Evolutionary conservation across 2,888 invertebrate genomes (phyloP).

Genomic region (Auanema freiburgensis): DNA sequence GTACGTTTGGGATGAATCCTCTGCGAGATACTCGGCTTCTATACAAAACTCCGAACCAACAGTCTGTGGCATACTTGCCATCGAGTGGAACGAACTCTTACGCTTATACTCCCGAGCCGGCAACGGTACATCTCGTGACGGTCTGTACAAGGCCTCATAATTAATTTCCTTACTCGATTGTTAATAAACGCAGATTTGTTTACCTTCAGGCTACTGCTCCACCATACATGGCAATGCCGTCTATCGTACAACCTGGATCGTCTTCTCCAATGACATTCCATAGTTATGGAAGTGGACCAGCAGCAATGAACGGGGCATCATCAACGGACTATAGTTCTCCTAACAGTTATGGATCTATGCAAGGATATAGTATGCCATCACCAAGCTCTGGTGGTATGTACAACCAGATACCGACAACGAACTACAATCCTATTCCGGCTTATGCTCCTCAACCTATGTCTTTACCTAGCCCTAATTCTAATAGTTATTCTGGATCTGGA

Average conservation of each 20-base stretch:
- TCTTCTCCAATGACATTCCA: too few species aligned
- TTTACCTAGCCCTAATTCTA: too few species aligned
- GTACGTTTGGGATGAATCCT: conserved; percentile 22
- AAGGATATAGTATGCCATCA: too few species aligned
- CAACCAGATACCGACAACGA: too few species aligned
- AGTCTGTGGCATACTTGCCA: conserved; percentile 35
- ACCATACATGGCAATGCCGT: conserved; percentile 9
- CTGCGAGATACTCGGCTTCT: conserved; percentile 20
- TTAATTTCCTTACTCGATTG: not conserved
- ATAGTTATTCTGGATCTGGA: too few species aligned
- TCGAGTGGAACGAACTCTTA: conserved; percentile 11
- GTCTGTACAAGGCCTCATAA: conserved; percentile 14
- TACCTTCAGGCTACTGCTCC: conserved; percentile 16
- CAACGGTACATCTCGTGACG: conserved; percentile 39
- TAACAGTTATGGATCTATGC: too few species aligned
- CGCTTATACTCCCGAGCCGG: conserved; percentile 11
- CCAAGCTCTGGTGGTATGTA: too few species aligned
- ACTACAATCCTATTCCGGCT: too few species aligned
- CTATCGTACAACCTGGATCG: not conserved
- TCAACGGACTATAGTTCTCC: too few species aligned
- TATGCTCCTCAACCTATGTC: too few species aligned
- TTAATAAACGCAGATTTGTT: not conserved
- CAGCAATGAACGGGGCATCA: too few species aligned
- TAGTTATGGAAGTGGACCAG: too few species aligned
- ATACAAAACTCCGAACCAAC: conserved; percentile 28